Conservation (phyloP, 2,888 invertebrate genomes). For the Achlya flavicornis region DNA sequence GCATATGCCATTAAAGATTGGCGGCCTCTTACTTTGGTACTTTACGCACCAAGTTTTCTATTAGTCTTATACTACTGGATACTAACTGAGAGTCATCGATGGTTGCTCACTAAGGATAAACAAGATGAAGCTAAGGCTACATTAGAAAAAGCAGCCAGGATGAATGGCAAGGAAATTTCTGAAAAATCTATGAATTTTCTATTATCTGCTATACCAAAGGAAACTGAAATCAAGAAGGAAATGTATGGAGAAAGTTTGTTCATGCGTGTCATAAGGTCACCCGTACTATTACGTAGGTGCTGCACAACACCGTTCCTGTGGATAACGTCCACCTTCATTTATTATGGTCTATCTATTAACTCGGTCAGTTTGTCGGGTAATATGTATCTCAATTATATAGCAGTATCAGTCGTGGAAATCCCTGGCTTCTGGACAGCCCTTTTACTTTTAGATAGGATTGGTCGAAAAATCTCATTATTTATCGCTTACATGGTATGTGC, state of each 20-base stretch:
- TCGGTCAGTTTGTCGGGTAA: slow-evolving; percentile 89
- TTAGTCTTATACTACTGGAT: slow-evolving; percentile 87
- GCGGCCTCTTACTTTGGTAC: slow-evolving; percentile 85
- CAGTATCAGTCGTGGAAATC: slow-evolving; percentile 86
- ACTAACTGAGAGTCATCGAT: slow-evolving; percentile 88
- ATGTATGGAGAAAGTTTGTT: slow-evolving; percentile 48
- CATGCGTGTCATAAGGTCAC: slow-evolving; percentile 78
- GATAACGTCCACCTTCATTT: slow-evolving; percentile 91
- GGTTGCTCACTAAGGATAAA: slow-evolving; percentile 88
- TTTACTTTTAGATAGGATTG: slow-evolving; percentile 85
- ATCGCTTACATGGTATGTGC: slow-evolving; percentile 73
- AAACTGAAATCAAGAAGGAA: slow-evolving; percentile 38
- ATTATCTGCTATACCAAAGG: slow-evolving; percentile 57
- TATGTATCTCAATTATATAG: slow-evolving; percentile 90
- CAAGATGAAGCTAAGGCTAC: slow-evolving; percentile 84
- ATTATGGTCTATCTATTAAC: slow-evolving; percentile 91
- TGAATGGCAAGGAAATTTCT: slow-evolving; percentile 83
- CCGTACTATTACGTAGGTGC: slow-evolving; percentile 82
- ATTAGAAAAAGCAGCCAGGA: slow-evolving; percentile 83
- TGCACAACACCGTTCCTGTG: slow-evolving; percentile 89
- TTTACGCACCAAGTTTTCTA: slow-evolving; percentile 87
- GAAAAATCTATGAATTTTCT: slow-evolving; percentile 69
- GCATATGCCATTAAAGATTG: slow-evolving; percentile 88
- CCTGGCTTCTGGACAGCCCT: slow-evolving; percentile 88
- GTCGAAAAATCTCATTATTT: slow-evolving; percentile 74